phyloP scores from a whole-genome alignment of 2,888 invertebrate genomes.

The Polyploca ridens region DNA sequence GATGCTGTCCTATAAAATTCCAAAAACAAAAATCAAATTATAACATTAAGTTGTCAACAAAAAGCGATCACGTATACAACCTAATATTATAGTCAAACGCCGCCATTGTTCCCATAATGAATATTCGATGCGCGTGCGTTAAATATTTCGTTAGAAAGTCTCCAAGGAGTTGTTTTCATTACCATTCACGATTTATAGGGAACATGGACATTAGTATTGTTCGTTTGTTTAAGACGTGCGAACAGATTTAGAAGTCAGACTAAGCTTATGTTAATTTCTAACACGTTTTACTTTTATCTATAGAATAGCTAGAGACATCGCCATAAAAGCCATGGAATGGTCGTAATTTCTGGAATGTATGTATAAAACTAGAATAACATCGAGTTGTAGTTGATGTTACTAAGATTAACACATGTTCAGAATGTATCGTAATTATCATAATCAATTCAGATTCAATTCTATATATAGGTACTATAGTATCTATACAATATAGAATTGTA shows the following conservation, averaged over 20 bases:
- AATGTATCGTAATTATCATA: not conserved
- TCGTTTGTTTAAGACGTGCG: conserved; percentile 39
- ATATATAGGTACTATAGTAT: too few relatives aligned
- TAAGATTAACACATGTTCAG: not conserved
- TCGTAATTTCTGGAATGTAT: not conserved
- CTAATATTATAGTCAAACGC: conserved; percentile 60
- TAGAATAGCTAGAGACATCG: too few relatives aligned
- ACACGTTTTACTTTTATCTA: not conserved
- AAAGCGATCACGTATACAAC: conserved; percentile 49
- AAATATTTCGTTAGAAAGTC: conserved; percentile 82
- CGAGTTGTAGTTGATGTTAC: not conserved
- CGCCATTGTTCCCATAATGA: conserved; percentile 65
- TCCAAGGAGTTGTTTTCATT: conserved; percentile 46
- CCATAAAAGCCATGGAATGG: too few relatives aligned
- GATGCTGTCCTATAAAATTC: conserved; percentile 27
- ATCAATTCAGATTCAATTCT: too few relatives aligned
- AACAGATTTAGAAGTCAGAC: conserved; percentile 24
- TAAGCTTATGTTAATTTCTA: conserved; percentile 7
- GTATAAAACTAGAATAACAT: not conserved
- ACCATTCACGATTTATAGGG: conserved; percentile 43
- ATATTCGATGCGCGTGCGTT: conserved; percentile 69
- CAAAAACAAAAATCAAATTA: conserved; percentile 22
- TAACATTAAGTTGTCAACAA: conserved; percentile 35
- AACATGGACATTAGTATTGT: conserved; percentile 37
- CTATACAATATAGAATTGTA: too few relatives aligned